phyloP scores from a whole-genome alignment of 2,888 invertebrate species.

The Synergus laeviventris region DNA sequence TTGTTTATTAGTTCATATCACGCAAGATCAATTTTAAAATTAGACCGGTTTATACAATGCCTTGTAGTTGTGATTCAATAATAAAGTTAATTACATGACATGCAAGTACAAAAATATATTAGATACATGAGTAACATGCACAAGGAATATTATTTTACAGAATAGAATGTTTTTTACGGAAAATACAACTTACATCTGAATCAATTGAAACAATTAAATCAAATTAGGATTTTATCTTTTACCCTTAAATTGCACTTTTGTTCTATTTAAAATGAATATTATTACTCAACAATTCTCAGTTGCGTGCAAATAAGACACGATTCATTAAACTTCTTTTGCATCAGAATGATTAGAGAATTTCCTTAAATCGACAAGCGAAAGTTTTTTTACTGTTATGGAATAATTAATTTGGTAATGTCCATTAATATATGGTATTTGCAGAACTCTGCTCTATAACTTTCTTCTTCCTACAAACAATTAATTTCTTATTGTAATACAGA shows the following conservation, averaged over 20 bases:
- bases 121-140: neutral
- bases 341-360: slow-evolving; percentile 11
- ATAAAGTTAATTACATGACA: neutral
- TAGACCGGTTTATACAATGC: neutral
- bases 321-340: slow-evolving; percentile 7
- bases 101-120: neutral
- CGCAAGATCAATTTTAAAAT: neutral
- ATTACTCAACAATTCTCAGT: neutral
- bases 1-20: neutral
- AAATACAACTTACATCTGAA: neutral
- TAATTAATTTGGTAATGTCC: slow-evolving; percentile 39
- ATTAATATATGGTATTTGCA: neutral
- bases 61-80: neutral
- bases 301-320: slow-evolving; percentile 6
- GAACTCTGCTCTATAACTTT: neutral
- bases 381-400: slow-evolving; percentile 18
- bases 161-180: neutral
- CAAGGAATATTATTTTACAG: neutral
- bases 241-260: neutral
- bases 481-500: neutral
- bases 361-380: slow-evolving; percentile 18
- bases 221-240: too few relatives aligned
- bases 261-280: neutral
- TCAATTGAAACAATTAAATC: too few relatives aligned
- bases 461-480: neutral